A percentile compares a stretch with the other conserved stretches of the same genome.
Evolutionary conservation across 2,113 vertebrate genomes (phyloP).

Genomic region (Hemiprocne comata): DNA sequence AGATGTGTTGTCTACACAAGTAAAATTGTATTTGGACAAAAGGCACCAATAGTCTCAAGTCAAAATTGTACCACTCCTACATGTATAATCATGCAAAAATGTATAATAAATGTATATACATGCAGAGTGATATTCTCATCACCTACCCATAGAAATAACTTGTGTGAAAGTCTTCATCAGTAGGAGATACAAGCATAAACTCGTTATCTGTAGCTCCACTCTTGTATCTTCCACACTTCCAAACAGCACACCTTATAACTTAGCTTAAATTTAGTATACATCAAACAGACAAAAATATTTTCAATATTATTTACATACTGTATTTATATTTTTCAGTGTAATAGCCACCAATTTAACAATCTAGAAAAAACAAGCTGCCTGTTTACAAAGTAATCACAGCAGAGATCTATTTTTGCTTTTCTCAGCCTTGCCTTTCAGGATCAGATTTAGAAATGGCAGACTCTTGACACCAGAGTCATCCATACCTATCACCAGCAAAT

Average conservation of each 20-base stretch:
- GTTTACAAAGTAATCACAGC: constrained; percentile 23
- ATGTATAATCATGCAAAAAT: constrained; percentile 84
- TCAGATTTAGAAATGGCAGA: neutral
- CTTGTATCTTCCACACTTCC: constrained; percentile 87
- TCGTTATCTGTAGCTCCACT: constrained; percentile 85
- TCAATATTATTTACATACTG: constrained; percentile 61
- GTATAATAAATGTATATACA: constrained; percentile 78
- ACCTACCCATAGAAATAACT: constrained; percentile 86
- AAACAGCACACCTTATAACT: constrained; percentile 82
- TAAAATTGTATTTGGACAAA: constrained; percentile 21
- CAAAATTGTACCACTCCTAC: constrained; percentile 85
- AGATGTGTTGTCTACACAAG: neutral
- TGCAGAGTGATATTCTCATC: constrained; percentile 82
- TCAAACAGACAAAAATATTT: constrained; percentile 77
- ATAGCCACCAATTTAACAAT: constrained; percentile 32
- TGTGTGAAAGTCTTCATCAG: constrained; percentile 87
- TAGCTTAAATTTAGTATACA: constrained; percentile 80
- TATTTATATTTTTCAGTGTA: constrained; percentile 56
- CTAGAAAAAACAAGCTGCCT: constrained; percentile 10
- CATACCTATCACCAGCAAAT: neutral
- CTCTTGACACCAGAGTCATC: neutral
- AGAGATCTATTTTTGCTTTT: neutral
- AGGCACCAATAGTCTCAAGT: constrained; percentile 74
- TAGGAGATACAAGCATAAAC: constrained; percentile 83
- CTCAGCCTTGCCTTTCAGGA: constrained; percentile 34